phyloP scores from a whole-genome alignment of 2,888 invertebrate genomes.

The Tachina fera region DNA sequence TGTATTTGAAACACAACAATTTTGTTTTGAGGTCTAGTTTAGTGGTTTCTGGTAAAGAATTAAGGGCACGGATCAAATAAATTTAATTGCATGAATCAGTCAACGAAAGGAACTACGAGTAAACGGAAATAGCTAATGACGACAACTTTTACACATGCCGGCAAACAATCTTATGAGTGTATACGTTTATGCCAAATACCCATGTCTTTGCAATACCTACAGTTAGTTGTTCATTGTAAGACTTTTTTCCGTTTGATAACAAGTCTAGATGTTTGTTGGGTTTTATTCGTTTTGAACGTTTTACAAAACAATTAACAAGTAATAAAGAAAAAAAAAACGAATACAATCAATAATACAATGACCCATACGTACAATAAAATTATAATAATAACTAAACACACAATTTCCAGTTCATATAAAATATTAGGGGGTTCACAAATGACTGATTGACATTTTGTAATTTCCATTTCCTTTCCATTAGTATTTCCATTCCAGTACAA shows the following conservation, averaged over 20 bases:
- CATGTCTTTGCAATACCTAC: background rate
- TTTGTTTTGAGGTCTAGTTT: conserved; percentile 23
- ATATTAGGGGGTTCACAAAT: background rate
- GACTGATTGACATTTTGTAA: too few relatives aligned
- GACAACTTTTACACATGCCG: conserved; percentile 23
- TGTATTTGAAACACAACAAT: background rate
- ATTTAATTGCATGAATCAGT: conserved; percentile 14
- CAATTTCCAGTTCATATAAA: background rate
- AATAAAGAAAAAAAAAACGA: conserved; percentile 22
- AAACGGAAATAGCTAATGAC: conserved; percentile 45
- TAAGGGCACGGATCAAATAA: conserved; percentile 39
- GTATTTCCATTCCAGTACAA: too few relatives aligned
- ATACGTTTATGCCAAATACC: too few relatives aligned
- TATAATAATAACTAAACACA: background rate
- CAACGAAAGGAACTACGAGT: conserved; percentile 3
- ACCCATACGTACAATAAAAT: conserved; percentile 66
- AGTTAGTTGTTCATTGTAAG: background rate
- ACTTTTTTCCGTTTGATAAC: background rate
- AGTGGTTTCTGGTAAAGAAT: conserved; percentile 25
- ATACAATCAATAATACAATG: conserved; percentile 78
- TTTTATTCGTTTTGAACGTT: background rate
- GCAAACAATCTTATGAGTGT: background rate
- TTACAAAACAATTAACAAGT: conserved; percentile 40
- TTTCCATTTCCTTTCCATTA: too few relatives aligned
- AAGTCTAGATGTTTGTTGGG: background rate